These are phyloP conservation scores for Hirudinaria manillensis DNA, from an alignment of 2,888 invertebrate genomes.

Conservation along the genomic window DNA sequence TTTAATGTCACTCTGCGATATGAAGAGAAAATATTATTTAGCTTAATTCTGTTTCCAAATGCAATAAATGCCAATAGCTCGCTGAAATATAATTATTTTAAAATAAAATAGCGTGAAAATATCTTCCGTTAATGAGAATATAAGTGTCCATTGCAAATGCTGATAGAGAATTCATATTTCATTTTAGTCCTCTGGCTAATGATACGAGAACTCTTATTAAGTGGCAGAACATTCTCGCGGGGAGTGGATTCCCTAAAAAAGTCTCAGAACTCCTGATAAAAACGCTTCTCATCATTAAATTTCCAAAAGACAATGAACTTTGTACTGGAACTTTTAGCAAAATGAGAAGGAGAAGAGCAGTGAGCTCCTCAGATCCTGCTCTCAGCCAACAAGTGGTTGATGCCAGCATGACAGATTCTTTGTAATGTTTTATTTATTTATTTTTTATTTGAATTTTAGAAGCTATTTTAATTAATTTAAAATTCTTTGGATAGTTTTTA, in stretches of 20 bases:
- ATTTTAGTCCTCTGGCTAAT: not conserved
- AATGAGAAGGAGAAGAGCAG: constrained; percentile 18
- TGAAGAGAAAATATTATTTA: no score
- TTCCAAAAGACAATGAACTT: constrained; percentile 17
- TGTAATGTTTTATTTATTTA: not conserved
- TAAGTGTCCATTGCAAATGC: not conserved
- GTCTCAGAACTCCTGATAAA: not conserved
- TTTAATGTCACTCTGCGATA: no score
- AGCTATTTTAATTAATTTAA: not conserved
- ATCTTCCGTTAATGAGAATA: no score
- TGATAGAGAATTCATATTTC: not conserved
- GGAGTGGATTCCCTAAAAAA: constrained; percentile 18
- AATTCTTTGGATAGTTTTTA: not conserved
- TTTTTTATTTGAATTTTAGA: not conserved
- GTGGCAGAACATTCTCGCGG: constrained; percentile 10
- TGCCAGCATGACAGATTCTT: constrained; percentile 1
- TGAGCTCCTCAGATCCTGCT: constrained; percentile 13
- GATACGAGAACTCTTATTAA: constrained; percentile 3
- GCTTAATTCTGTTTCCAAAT: no score
- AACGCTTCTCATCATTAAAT: constrained; percentile 27
- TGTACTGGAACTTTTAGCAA: not conserved
- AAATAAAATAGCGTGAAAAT: no score
- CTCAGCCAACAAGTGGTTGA: not conserved
- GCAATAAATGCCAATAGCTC: no score
- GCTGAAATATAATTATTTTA: no score